A percentile compares a stretch with the other conserved stretches of the same genome.
Conservation (phyloP, 2,797 vertebrate genomes). For the Artibeus jamaicensis region DNA sequence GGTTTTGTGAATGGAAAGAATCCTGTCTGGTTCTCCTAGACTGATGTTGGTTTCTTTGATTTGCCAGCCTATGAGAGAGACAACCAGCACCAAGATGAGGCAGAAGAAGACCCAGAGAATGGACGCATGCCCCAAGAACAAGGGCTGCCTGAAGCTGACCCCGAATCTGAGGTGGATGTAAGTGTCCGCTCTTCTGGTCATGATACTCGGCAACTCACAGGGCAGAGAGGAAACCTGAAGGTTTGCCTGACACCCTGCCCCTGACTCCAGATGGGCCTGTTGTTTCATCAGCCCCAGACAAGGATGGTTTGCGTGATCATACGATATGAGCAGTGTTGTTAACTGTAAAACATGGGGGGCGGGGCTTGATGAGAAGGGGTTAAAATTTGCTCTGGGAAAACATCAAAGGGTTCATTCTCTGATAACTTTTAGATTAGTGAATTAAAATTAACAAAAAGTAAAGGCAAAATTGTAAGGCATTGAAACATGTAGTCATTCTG, state of each 20-base stretch:
- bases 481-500: background rate
- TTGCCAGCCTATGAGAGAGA: slow-evolving; percentile 83
- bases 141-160: slow-evolving; percentile 74
- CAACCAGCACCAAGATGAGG: slow-evolving; percentile 84
- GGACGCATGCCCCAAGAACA: slow-evolving; percentile 78
- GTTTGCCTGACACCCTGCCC: background rate
- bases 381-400: background rate
- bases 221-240: background rate
- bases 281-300: background rate
- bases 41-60: slow-evolving; percentile 30
- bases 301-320: background rate
- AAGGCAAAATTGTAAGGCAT: background rate
- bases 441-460: background rate
- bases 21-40: background rate
- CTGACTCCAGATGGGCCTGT: background rate
- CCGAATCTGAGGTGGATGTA: slow-evolving; percentile 75
- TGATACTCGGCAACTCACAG: background rate
- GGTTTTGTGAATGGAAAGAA: background rate
- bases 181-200: background rate
- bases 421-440: background rate
- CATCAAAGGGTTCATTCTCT: background rate
- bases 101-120: slow-evolving; percentile 82
- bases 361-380: background rate
- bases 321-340: fast-evolving
- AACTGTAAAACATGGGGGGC: background rate